Percentiles rank a stretch among this genome's conserved stretches.
These are phyloP conservation scores for Chrysotoxum bicinctum DNA, from an alignment of 2,888 invertebrate genomes.

Conservation along the genomic window DNA sequence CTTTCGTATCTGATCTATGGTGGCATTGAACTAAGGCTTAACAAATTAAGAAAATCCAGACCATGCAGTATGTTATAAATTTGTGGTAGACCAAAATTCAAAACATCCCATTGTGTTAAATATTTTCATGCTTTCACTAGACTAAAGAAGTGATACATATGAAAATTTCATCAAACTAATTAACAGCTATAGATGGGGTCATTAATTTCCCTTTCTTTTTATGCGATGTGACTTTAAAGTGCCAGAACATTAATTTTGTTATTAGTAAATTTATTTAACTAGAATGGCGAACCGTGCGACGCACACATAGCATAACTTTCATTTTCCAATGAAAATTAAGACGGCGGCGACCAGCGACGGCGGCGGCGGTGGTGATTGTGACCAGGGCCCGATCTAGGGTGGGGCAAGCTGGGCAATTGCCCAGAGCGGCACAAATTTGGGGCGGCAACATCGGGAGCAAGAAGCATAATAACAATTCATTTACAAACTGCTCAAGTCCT, in stretches of 20 bases:
- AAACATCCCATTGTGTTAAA: conserved; percentile 4
- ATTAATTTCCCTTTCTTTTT: conserved; percentile 58
- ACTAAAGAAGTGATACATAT: not conserved
- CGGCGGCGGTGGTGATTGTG: too few relatives aligned
- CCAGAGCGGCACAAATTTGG: too few relatives aligned
- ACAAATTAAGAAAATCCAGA: conserved; percentile 7
- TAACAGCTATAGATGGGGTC: conserved; percentile 47
- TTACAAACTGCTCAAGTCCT: too few relatives aligned
- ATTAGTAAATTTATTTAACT: conserved; percentile 18
- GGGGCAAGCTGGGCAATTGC: too few relatives aligned
- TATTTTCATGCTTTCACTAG: conserved; percentile 49
- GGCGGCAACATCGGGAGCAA: too few relatives aligned
- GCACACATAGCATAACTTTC: not conserved
- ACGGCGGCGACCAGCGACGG: too few relatives aligned
- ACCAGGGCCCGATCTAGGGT: too few relatives aligned
- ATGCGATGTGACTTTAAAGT: conserved; percentile 17
- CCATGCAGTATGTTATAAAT: not conserved
- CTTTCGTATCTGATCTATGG: not conserved
- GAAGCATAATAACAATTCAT: too few relatives aligned
- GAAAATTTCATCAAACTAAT: conserved; percentile 41
- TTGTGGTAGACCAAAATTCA: not conserved
- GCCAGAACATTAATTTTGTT: conserved; percentile 59
- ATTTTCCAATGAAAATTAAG: not conserved
- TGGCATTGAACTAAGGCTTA: conserved; percentile 12
- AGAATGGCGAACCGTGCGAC: not conserved